Evolutionary conservation across 1,140 invertebrate genomes (phyloP), one percentile per base, ranked within the genome.

Genomic region (Cylas formicarius): DNA sequence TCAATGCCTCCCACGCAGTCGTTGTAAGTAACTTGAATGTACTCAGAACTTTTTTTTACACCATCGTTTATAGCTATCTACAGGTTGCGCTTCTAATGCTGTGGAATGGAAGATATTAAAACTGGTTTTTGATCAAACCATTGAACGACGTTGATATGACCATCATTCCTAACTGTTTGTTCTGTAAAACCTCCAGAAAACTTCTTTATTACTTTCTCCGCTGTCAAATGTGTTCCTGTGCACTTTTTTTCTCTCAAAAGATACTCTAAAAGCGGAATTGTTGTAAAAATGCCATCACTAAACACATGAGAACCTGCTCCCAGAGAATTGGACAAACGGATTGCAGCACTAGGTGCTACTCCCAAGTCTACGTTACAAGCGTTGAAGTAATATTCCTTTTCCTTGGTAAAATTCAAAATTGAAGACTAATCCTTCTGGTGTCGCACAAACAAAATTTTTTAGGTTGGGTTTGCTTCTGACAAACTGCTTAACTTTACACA

Each of bases 1-100:
- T 69, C 66, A 23, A 69, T 59, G 13, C 67, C 66, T 7, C 63
- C 64, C 65, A 68, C 67, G 34, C 46, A 58, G 31, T 53, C 48
- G 46, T 69, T 70, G 52, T 69, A 68, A 37, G 46, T 14, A 14
- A 67, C 48, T 22, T 53, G 27, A 2, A 67, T 44, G 38, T 64
- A 62, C 39, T 56, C 34, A 33, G 60, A 62, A 6, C 48, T 26
- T 44, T 50, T 53, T 53, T 59, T n/a, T 63, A 35, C 53, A 55
- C 57, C 59, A 62, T 26, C 60, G 29, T 33, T 43, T 46, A 40
- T 53, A 60, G 7, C 39, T 10, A 36, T 50, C 48, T 20, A 11
- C 11, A 23, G 48, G 51, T 20, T 53, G 24, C 31, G 18, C 26
- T 34, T 19, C 13, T 22, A 53, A 16, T 5, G 4, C 38, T 4